phyloP scores from a whole-genome alignment of 2,797 vertebrate species.

The Clarias pachynema region DNA sequence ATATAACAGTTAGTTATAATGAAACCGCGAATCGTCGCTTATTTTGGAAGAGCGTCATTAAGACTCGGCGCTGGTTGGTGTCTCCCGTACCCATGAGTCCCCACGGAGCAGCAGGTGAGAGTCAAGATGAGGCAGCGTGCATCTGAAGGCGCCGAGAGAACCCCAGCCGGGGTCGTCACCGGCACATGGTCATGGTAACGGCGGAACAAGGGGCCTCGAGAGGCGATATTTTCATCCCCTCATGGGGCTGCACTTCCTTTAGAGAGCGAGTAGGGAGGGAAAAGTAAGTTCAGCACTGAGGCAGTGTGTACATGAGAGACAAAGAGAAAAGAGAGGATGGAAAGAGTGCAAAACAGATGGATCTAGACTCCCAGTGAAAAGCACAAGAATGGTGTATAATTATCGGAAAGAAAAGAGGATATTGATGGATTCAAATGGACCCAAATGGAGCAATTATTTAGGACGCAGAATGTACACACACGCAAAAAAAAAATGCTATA shows the following conservation, averaged over 20 bases:
- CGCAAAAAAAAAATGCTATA: not conserved
- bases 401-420: not conserved
- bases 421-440: not conserved
- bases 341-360: slow-evolving; percentile 21
- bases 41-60: slow-evolving; percentile 19
- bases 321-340: slow-evolving; percentile 44
- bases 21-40: not conserved
- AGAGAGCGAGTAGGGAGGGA: slow-evolving; percentile 42
- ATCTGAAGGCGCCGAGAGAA: slow-evolving; percentile 51
- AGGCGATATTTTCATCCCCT: slow-evolving; percentile 71
- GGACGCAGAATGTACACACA: not conserved
- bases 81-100: slow-evolving; percentile 47
- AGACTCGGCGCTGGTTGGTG: slow-evolving; percentile 30
- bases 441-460: not conserved
- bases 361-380: not conserved
- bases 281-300: slow-evolving; percentile 47
- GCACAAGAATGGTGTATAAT: not conserved
- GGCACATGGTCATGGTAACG: slow-evolving; percentile 73
- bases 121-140: slow-evolving; percentile 42
- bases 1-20: not conserved
- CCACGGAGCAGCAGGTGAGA: slow-evolving; percentile 42
- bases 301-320: slow-evolving; percentile 29
- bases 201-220: slow-evolving; percentile 56
- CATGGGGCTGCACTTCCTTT: slow-evolving; percentile 62
- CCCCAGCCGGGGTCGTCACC: slow-evolving; percentile 61